phyloP scores from a whole-genome alignment of 1,140 invertebrate genomes.

The Nymphalis io region DNA sequence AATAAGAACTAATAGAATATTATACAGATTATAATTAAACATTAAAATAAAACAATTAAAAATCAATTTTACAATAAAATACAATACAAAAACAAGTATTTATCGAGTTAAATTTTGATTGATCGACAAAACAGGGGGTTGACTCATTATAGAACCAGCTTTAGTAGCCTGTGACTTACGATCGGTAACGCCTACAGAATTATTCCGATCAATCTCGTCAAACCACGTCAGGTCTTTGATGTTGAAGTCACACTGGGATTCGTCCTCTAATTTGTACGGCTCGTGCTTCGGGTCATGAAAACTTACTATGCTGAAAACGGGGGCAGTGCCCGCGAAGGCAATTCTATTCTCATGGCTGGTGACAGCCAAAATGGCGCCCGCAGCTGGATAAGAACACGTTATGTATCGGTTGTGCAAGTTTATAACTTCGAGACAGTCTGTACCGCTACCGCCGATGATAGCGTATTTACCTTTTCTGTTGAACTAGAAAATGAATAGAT shows the following conservation, averaged over 20 bases:
- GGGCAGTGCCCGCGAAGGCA: constrained; percentile 64
- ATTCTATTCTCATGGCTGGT: constrained; percentile 64
- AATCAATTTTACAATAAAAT: neutral
- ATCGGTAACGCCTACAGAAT: constrained; percentile 4
- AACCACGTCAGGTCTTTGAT: constrained; percentile 41
- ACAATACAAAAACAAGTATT: neutral
- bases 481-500: constrained; percentile 54
- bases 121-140: neutral
- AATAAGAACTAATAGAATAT: neutral
- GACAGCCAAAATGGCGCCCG: constrained; percentile 57
- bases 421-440: constrained; percentile 70
- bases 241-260: constrained; percentile 39
- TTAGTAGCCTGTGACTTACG: constrained; percentile 6
- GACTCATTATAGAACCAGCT: neutral
- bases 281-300: constrained; percentile 74
- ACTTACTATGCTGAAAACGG: constrained; percentile 60
- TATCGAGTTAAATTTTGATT: constrained; percentile 1
- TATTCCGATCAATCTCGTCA: constrained; percentile 19
- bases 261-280: constrained; percentile 45
- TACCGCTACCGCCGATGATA: constrained; percentile 74
- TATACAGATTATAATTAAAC: too few relatives aligned
- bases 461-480: constrained; percentile 75
- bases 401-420: constrained; percentile 75
- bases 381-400: constrained; percentile 62
- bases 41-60: neutral